A percentile compares a stretch with the other conserved stretches of the same genome.
phyloP scores from a whole-genome alignment of 2,113 vertebrate species.

The Calypte anna region DNA sequence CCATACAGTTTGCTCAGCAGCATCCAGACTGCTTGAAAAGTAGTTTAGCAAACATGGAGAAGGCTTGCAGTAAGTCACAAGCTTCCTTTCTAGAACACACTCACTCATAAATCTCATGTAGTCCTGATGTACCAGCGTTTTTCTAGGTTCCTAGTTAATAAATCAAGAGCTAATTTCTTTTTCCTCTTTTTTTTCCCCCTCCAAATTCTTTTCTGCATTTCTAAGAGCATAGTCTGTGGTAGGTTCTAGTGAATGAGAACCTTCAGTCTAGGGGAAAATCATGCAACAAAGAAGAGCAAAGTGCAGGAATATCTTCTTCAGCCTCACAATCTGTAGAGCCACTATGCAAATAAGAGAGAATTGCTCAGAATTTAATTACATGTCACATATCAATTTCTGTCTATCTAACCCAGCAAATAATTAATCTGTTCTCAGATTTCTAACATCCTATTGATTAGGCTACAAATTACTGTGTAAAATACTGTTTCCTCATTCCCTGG shows the following conservation, averaged over 20 bases:
- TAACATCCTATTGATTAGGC: conserved; percentile 7
- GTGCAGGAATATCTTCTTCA: background rate
- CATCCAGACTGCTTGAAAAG: background rate
- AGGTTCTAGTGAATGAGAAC: background rate
- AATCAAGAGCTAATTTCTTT: background rate
- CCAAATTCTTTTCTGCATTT: background rate
- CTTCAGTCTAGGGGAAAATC: background rate
- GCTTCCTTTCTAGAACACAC: background rate
- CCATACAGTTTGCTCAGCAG: background rate
- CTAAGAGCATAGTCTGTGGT: background rate
- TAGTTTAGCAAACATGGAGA: background rate
- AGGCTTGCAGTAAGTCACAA: background rate
- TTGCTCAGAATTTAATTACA: background rate
- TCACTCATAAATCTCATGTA: background rate
- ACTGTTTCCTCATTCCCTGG: background rate
- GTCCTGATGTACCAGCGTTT: background rate
- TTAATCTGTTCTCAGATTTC: background rate
- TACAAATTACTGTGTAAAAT: background rate
- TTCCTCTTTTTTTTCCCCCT: rapidly evolving
- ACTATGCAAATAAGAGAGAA: background rate
- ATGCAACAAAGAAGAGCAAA: background rate
- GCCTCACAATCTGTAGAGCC: background rate
- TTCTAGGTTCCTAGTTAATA: background rate
- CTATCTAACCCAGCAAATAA: background rate
- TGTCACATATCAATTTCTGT: background rate